Evolutionary conservation across 2,797 vertebrate genomes (phyloP), one percentile per base, ranked within the genome.

Genomic region (Trachurus trachurus): DNA sequence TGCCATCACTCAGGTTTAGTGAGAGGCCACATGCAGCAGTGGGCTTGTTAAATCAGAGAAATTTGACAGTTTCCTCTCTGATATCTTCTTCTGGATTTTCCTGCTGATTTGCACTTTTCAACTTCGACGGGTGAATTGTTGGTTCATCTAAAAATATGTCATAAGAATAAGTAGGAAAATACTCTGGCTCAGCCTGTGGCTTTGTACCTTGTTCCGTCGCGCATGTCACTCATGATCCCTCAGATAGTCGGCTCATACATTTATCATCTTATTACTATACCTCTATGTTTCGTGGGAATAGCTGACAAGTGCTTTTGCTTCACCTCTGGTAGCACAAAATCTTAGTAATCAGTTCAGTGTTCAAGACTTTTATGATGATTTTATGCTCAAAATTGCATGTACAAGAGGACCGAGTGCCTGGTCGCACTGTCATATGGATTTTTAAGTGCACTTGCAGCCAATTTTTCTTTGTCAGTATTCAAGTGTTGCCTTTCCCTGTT

Each of bases 401-500:
- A 62, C 11, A 17, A 34, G 66, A 16, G 64, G 69, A 40, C 66
- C 10, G 6, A 60, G 84, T 60, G 69, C 75, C 74, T 83, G 66
- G 76, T 88, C 71, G 76, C 58, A 50, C 83, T 75, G 80, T 76
- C 54, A 74, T 66, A 71, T 79, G 71, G 74, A 81, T 90, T 68
- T 68, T 87, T 74, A 88, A 81, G 60, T 73, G 86, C 80, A 67
- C 78, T 85, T 47, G 15, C 75, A 64, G 80, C 56, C 77, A 75
- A 52, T 83, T 85, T 81, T 74, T 80, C 84, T 75, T 84, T 92
- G 84, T 88, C 80, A 66, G 84, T 86, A 82, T 89, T 90, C 58
- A 78, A 86, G 88, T 87, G 90, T 90, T 87, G 80, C 77, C 74
- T 72, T 83, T 84, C 78, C 85, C 86, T 83, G 85, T 91, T 89